Base-by-base conservation (phyloP, 1,140 invertebrate genomes). In the Trichonephila inaurata region DNA sequence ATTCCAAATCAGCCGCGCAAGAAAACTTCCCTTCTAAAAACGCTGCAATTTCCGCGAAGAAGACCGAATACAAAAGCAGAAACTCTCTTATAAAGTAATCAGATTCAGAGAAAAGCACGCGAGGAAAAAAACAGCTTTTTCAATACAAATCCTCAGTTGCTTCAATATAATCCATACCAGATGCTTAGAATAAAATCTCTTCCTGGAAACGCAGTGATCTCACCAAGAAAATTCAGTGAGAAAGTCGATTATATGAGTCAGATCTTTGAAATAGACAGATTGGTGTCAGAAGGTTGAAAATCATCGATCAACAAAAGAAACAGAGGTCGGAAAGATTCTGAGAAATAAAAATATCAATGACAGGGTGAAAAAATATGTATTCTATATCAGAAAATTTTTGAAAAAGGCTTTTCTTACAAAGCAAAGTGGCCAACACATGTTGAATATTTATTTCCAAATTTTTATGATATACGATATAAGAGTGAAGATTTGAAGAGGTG, bases 251-350 rank as follows among this genome's bases (percentile, higher is more conserved):
- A 18, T 40, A 28, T n/a, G 58, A 18, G 14, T n/a, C 21, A 40
- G 28, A 40, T 91, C 10, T 91, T 81, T 82, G 72, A 91, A 19
- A 60, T 44, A 83, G 89, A 82, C 72, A 83, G 89, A 91, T 91
- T 28, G 77, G 60, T 81, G 89, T 81, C 72, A 64, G 62, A 91
- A 62, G 89, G 89, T 12, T 81, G 40, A 24, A n/a, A 44, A 72
- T 19, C 33, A 69, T 89, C 88, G 88, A 89, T 89, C 88, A 89
- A 72, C 18, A 72, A 72, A 89, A 21, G 51, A 89, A 89, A 58
- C 28, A 77, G 51, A 85, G 58, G 2, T 60, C 19, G 60, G 24
- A 24, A 58, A 5, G 8, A 24, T 12, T 10, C 7, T 3, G n/a
- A 24, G n/a, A 85, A 60, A 85, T 10, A 83, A 6, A 28, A 24